These are phyloP conservation scores for Pollimyrus isidori DNA, from an alignment of 2,113 vertebrate genomes.

Conservation along the genomic window DNA sequence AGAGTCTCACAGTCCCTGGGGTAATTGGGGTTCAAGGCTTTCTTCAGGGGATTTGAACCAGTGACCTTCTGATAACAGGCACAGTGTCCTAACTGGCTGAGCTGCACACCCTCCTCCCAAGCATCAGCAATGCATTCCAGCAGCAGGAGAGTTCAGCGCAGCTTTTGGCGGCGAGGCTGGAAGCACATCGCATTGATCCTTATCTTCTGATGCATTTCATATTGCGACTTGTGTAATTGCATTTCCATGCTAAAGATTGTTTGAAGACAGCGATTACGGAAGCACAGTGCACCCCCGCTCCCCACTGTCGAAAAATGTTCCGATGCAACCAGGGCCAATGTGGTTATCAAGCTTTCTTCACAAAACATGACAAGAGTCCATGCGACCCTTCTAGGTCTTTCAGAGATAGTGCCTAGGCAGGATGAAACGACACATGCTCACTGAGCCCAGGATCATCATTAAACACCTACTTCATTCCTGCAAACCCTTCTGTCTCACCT, in stretches of 20 bases:
- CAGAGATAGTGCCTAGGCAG: background rate
- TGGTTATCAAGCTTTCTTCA: background rate
- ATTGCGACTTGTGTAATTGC: background rate
- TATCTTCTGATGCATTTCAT: background rate
- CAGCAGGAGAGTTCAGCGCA: background rate
- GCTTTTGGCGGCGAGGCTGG: background rate
- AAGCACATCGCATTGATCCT: background rate
- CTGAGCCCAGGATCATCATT: background rate
- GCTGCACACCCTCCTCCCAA: background rate
- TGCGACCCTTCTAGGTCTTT: background rate
- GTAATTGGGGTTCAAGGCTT: background rate
- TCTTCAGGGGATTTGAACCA: background rate
- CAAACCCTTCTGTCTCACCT: background rate
- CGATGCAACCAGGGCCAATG: background rate
- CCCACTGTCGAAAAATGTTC: background rate
- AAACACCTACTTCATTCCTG: background rate
- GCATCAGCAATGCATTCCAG: background rate
- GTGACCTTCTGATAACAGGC: background rate
- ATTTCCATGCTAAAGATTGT: background rate
- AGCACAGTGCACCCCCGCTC: background rate
- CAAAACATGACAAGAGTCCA: background rate
- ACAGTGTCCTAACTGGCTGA: background rate
- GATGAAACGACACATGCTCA: background rate
- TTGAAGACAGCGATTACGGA: background rate
- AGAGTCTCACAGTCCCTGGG: background rate